A percentile compares a stretch with the other conserved stretches of the same genome.
Conservation (phyloP, 1,140 invertebrate genomes). For the Chlorops oryzae region DNA sequence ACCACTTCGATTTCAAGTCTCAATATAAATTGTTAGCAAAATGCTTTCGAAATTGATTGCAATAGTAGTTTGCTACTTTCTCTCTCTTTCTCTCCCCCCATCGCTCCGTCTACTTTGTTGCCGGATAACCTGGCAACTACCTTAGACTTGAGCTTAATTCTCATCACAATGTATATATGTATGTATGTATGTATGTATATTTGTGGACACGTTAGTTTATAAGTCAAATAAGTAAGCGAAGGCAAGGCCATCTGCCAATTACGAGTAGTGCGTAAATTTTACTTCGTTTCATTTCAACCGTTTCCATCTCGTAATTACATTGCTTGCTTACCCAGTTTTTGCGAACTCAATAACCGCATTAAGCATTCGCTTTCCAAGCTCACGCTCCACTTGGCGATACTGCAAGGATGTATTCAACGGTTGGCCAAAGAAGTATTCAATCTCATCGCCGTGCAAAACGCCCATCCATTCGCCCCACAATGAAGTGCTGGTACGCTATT, state of each 20-base stretch:
- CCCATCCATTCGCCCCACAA: slow-evolving; percentile 97
- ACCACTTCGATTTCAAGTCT: too few species aligned
- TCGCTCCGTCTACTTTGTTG: too few species aligned
- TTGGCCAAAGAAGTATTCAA: slow-evolving; percentile 93
- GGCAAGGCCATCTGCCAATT: too few species aligned
- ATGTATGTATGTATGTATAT: too few species aligned
- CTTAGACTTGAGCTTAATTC: slow-evolving; percentile 4
- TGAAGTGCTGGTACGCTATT: slow-evolving; percentile 81
- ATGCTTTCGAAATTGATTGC: too few species aligned
- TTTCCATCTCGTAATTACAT: background rate
- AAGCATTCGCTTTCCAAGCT: slow-evolving; percentile 80
- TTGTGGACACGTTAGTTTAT: too few species aligned
- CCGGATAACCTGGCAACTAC: slow-evolving; percentile 15
- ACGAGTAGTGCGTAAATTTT: background rate
- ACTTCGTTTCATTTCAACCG: background rate
- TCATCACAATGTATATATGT: too few species aligned
- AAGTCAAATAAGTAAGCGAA: too few species aligned
- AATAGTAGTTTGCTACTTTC: too few species aligned
- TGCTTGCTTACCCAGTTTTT: slow-evolving; percentile 68
- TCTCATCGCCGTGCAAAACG: slow-evolving; percentile 93
- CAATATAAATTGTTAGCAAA: too few species aligned
- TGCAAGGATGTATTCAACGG: slow-evolving; percentile 76
- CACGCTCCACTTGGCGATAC: slow-evolving; percentile 75
- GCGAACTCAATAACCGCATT: slow-evolving; percentile 80
- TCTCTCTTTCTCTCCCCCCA: too few species aligned